phyloP scores from a whole-genome alignment of 2,797 vertebrate species.

The Peromyscus attwateri region DNA sequence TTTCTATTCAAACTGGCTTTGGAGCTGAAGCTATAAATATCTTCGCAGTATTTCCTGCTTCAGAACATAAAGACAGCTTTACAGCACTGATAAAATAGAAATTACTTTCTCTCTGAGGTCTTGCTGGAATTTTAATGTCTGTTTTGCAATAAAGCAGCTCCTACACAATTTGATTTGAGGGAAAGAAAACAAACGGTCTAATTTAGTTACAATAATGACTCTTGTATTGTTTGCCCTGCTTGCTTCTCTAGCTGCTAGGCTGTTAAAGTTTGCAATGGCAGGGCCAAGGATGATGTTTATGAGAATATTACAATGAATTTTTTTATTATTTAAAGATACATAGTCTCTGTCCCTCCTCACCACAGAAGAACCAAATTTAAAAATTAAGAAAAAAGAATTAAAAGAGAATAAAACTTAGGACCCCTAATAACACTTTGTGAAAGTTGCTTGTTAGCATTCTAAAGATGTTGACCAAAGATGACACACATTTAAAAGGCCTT shows the following conservation, averaged over 20 bases:
- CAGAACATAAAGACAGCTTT: conserved; percentile 92
- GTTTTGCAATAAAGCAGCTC: conserved; percentile 92
- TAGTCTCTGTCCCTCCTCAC: conserved; percentile 80
- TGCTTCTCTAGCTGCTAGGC: conserved; percentile 79
- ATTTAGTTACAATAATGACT: conserved; percentile 92
- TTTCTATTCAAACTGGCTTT: conserved; percentile 91
- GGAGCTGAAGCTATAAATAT: conserved; percentile 91
- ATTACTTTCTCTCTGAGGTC: conserved; percentile 92
- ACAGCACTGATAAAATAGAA: conserved; percentile 93
- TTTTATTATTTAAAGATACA: conserved; percentile 79
- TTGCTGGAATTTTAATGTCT: conserved; percentile 93
- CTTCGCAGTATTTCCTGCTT: conserved; percentile 91
- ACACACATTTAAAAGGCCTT: conserved; percentile 81
- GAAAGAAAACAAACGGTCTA: conserved; percentile 91
- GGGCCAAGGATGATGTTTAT: conserved; percentile 85
- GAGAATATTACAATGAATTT: conserved; percentile 82
- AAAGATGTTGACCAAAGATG: conserved; percentile 84
- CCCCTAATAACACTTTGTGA: conserved; percentile 80
- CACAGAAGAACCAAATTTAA: conserved; percentile 58
- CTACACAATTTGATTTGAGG: conserved; percentile 91
- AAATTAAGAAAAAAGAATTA: conserved; percentile 58
- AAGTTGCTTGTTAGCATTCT: conserved; percentile 84
- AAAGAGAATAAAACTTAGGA: conserved; percentile 85
- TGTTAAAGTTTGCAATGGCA: conserved; percentile 77
- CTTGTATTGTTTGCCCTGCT: conserved; percentile 86